Conservation (phyloP, 2,797 vertebrate species). For the Allobates femoralis region DNA sequence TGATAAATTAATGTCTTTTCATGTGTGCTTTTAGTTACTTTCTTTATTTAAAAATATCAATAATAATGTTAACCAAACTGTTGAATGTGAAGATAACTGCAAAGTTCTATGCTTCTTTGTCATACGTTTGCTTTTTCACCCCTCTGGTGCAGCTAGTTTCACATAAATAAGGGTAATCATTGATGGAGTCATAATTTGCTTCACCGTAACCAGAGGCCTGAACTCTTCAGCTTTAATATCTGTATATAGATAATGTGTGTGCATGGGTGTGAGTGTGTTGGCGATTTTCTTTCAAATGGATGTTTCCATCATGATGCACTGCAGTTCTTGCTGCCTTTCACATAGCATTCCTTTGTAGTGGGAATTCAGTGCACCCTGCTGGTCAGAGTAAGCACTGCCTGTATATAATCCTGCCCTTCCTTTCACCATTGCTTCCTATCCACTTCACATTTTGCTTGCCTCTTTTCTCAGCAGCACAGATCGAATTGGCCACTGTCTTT, state of each 20-base stretch:
- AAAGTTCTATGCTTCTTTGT: background rate
- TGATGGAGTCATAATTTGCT: constrained; percentile 5
- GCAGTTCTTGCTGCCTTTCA: constrained; percentile 20
- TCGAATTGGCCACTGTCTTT: constrained; percentile 28
- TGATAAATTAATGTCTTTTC: background rate
- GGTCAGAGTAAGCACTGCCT: constrained; percentile 50
- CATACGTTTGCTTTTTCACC: background rate
- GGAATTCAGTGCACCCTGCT: constrained; percentile 44
- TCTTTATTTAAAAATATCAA: background rate
- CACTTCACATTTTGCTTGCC: constrained; percentile 61
- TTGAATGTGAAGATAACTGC: constrained; percentile 7
- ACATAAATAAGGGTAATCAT: background rate
- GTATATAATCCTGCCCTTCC: constrained; percentile 40
- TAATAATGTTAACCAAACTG: background rate
- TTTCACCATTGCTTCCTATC: constrained; percentile 57
- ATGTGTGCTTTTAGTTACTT: background rate
- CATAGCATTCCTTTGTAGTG: constrained; percentile 17
- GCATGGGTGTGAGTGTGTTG: constrained; percentile 45
- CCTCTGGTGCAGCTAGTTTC: background rate
- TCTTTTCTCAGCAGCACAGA: constrained; percentile 59
- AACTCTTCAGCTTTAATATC: constrained; percentile 32
- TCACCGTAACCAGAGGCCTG: constrained; percentile 47
- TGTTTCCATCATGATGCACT: constrained; percentile 48
- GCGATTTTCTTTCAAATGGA: constrained; percentile 30
- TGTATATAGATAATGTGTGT: constrained; percentile 34